Evolutionary conservation across 1,140 invertebrate species (phyloP).

Genomic region (Sarcophaga bullata): DNA sequence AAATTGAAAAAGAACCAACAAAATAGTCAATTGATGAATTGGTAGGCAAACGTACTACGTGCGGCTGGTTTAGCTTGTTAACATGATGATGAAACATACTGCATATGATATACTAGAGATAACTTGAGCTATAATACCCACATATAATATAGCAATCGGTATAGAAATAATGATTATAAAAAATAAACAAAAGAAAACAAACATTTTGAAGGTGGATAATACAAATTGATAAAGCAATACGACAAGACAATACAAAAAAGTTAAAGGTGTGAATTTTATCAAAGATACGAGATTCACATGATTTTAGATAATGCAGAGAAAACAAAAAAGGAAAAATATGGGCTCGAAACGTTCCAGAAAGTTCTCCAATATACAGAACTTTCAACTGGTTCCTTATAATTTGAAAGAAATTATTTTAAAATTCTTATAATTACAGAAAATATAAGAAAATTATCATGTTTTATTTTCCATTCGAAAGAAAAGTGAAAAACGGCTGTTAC

Average conservation of each 20-base stretch:
- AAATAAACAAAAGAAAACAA: constrained; percentile 14
- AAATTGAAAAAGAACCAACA: too few species aligned
- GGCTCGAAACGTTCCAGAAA: not conserved
- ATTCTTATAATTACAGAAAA: not conserved
- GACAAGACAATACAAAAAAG: not conserved
- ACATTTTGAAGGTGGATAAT: not conserved
- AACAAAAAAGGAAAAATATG: not conserved
- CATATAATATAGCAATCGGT: too few species aligned
- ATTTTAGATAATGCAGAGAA: constrained; percentile 24
- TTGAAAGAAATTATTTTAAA: not conserved
- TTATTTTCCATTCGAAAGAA: constrained; percentile 6
- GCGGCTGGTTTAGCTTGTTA: too few species aligned
- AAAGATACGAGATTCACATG: constrained; percentile 30
- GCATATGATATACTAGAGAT: too few species aligned
- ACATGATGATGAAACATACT: too few species aligned
- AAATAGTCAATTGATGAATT: too few species aligned
- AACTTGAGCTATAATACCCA: too few species aligned
- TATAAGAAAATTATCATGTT: not conserved
- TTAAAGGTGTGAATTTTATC: constrained; percentile 24
- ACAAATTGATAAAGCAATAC: not conserved
- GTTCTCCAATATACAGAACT: not conserved
- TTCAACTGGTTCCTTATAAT: not conserved
- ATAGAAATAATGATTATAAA: constrained; percentile 8
- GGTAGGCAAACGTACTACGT: too few species aligned
- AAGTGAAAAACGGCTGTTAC: constrained; percentile 36